Evolutionary conservation across 2,113 vertebrate species (phyloP), one percentile per base, ranked within the genome.

Genomic region (Porphyrio hochstetteri): DNA sequence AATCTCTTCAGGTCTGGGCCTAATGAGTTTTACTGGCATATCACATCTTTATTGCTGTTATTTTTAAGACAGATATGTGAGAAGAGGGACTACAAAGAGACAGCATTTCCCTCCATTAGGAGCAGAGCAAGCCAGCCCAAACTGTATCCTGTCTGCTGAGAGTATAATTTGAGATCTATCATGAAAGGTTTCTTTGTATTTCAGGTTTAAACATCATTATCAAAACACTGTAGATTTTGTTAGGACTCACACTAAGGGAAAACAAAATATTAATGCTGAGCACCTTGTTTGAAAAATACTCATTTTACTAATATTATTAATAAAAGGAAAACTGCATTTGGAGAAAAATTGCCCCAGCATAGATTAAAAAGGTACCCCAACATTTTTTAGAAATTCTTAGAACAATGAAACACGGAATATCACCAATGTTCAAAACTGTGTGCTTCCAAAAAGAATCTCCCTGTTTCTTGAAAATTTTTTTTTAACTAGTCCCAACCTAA

Each of bases 11-110:
- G 68, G 56, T 94, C 72, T 92, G 29, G 44, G 29, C 53, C 53
- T 96, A 96, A 95, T 93, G 92, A 90, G 67, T 71, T 38, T 93
- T 95, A 90, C 72, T 76, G 92, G 74, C 88, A 96, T 38, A 90
- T 82, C 76, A 28, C 14, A 46, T 87, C 67, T 91, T 95, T 83
- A 92, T 88, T 92, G 91, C 65, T 85, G 72, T 75, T 95, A 75
- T 96, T 95, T 96, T 88, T 93, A 82, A 96, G 85, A 78, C 31
- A 92, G 80, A 52, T 86, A 69, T 53, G 77, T 70, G 88, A 94
- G 85, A 96, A 94, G 42, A 82, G 13, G 40, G 59, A 91, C 75
- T 91, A 18, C 20, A 71, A 3, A 52, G 33, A 90, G 65, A 86
- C 75, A 93, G 55, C 55, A 60, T 65, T 88, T 93, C 50, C 64